Evolutionary conservation across 2,888 invertebrate genomes (phyloP), one percentile per base, ranked within the genome.

Genomic region (Lottia gigantea): DNA sequence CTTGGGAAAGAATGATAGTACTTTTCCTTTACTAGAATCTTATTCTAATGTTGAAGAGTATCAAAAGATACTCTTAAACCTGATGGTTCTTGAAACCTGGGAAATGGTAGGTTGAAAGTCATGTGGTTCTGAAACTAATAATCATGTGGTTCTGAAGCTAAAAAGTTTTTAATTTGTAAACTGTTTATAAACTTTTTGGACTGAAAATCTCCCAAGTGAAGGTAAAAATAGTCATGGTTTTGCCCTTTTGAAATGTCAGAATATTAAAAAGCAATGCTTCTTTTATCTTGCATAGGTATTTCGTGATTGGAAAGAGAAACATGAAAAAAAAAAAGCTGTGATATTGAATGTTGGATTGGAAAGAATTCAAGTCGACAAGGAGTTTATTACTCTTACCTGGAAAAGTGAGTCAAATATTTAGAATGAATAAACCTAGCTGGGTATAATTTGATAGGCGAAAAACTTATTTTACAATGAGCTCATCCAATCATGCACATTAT

Each of bases 81-180:
- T 84, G 0, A 70, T 82, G 45, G 70, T 79, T 62, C 71, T 80
- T 71, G 84, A 84, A 61, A 80, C 81, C 16, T 84, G 83, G 83
- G 82, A 83, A 74, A 76, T 73, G 66, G 84, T 84, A 71, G 77
- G 82, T 75, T 23, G 40, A 40, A 4, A 40, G n/a, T n/a, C n/a
- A 8, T 31, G 6, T 31, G 31, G 31, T 31, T 31, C 31, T 40
- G n/a, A n/a, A 11, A 40, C n/a, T n/a, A n/a, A n/a, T n/a, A n/a
- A n/a, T n/a, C 11, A 40, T 6, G 7, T 40, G 2, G 7, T 40
- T n/a, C n/a, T n/a, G n/a, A n/a, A n/a, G n/a, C n/a, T n/a, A n/a
- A n/a, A n/a, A n/a, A n/a, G n/a, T n/a, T n/a, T n/a, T n/a, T n/a
- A n/a, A n/a, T n/a, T n/a, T n/a, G n/a, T n/a, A n/a, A n/a, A n/a